Evolutionary conservation across 2,888 invertebrate species (phyloP).

Genomic region (Drosophila lutescens): DNA sequence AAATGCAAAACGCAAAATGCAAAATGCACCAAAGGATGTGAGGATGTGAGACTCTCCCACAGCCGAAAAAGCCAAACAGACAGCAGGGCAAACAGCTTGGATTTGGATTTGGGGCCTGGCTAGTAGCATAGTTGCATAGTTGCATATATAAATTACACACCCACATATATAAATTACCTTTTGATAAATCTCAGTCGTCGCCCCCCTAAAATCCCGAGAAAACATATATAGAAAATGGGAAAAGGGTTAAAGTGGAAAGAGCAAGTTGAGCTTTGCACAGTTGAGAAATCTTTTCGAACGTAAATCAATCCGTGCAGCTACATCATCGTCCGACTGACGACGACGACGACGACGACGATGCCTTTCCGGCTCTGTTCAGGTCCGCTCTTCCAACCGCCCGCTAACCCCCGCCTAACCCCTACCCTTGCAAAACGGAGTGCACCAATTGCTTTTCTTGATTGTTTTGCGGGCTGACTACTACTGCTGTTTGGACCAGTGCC

Average conservation of each 20-base stretch:
- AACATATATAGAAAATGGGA: slow-evolving; percentile 61
- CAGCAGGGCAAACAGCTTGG: slow-evolving; percentile 50
- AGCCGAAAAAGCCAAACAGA: slow-evolving; percentile 44
- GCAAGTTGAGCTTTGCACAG: slow-evolving; percentile 61
- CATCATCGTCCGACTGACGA: slow-evolving; percentile 66
- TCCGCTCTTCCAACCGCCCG: slow-evolving; percentile 5
- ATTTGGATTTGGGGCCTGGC: slow-evolving; percentile 6
- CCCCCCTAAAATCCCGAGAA: slow-evolving; percentile 13
- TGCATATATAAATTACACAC: slow-evolving; percentile 70
- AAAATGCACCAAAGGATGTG: slow-evolving; percentile 26
- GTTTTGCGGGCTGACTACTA: slow-evolving; percentile 54
- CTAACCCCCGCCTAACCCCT: too few species aligned
- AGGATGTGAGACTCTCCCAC: not conserved
- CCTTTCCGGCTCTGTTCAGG: slow-evolving; percentile 43
- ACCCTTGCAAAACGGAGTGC: slow-evolving; percentile 20
- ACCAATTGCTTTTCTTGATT: slow-evolving; percentile 75
- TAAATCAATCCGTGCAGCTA: slow-evolving; percentile 83
- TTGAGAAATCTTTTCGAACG: slow-evolving; percentile 84
- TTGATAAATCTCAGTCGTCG: slow-evolving; percentile 84
- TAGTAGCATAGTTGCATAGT: slow-evolving; percentile 58
- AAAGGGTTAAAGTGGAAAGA: slow-evolving; percentile 7
- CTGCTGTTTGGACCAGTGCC: slow-evolving; percentile 35
- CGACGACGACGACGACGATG: slow-evolving; percentile 19
- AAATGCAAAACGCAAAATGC: slow-evolving; percentile 64
- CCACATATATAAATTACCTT: slow-evolving; percentile 84